These are phyloP conservation scores for Chunga burmeisteri DNA, from an alignment of 2,113 vertebrate genomes.

Conservation along the genomic window DNA sequence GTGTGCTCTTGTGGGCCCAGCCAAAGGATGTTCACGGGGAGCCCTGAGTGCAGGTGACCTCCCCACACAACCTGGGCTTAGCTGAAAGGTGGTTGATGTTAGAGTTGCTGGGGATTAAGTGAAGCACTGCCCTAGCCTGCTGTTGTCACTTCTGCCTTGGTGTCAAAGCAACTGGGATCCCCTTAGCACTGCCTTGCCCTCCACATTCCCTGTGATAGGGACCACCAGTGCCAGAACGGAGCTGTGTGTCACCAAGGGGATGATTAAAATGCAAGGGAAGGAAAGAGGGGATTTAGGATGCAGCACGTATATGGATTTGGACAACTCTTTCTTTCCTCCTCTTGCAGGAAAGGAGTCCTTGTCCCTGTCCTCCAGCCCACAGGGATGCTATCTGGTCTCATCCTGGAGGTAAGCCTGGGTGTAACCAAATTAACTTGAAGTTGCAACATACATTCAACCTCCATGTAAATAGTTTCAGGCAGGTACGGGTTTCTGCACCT, in stretches of 20 bases:
- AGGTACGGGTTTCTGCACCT: neutral
- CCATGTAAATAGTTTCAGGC: neutral
- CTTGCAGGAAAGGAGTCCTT: neutral
- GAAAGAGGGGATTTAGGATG: neutral
- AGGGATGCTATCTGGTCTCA: neutral
- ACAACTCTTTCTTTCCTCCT: neutral
- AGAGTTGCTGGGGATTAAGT: neutral
- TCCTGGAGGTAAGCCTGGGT: neutral
- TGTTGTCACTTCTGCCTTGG: neutral
- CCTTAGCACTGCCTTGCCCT: neutral
- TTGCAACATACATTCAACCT: fast-evolving
- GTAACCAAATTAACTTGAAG: neutral
- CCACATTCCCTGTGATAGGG: neutral
- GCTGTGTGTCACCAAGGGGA: neutral
- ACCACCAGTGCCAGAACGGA: neutral
- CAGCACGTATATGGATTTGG: neutral
- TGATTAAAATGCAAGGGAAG: neutral
- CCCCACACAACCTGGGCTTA: neutral
- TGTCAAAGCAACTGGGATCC: neutral
- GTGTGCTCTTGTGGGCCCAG: neutral
- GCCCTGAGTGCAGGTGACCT: neutral
- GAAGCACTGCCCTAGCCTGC: neutral
- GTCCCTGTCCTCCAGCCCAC: neutral
- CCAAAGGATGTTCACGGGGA: neutral
- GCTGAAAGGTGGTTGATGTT: fast-evolving